A percentile compares a stretch with the other conserved stretches of the same genome.
These are phyloP conservation scores for Andrena haemorrhoa DNA, from an alignment of 2,888 invertebrate genomes.

Conservation along the genomic window DNA sequence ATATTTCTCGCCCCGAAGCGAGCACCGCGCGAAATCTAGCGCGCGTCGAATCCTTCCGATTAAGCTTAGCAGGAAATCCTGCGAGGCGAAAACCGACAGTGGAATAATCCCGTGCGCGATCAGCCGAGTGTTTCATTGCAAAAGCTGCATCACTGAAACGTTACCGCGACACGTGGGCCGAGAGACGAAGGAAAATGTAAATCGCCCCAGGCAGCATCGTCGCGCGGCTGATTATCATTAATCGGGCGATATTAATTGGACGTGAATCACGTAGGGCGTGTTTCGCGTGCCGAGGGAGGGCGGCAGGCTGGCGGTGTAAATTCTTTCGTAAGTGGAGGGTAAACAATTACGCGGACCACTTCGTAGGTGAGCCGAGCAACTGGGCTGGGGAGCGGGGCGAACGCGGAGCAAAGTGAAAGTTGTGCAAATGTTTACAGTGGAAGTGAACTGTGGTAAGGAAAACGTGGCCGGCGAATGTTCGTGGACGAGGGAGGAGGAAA, in stretches of 20 bases:
- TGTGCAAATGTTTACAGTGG: slow-evolving; percentile 71
- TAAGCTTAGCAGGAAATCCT: background rate
- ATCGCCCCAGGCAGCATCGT: slow-evolving; percentile 25
- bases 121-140: background rate
- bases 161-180: background rate
- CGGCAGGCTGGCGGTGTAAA: slow-evolving; percentile 44
- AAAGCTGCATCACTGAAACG: slow-evolving; percentile 16
- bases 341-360: slow-evolving; percentile 67
- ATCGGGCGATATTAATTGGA: slow-evolving; percentile 57
- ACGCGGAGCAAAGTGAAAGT: slow-evolving; percentile 64
- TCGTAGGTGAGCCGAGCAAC: slow-evolving; percentile 50
- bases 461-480: slow-evolving; percentile 22
- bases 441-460: slow-evolving; percentile 64
- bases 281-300: background rate
- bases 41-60: background rate
- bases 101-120: background rate
- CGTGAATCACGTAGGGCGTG: slow-evolving; percentile 27
- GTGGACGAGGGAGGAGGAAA: background rate
- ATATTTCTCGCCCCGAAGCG: background rate
- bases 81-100: background rate
- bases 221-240: slow-evolving; percentile 60
- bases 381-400: slow-evolving; percentile 29
- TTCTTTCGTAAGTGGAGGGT: slow-evolving; percentile 65
- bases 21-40: background rate
- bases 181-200: slow-evolving; percentile 41